Evolutionary conservation across 1,140 invertebrate genomes (phyloP), one percentile per base, ranked within the genome.

Genomic region (Drosophila kohkoa): DNA sequence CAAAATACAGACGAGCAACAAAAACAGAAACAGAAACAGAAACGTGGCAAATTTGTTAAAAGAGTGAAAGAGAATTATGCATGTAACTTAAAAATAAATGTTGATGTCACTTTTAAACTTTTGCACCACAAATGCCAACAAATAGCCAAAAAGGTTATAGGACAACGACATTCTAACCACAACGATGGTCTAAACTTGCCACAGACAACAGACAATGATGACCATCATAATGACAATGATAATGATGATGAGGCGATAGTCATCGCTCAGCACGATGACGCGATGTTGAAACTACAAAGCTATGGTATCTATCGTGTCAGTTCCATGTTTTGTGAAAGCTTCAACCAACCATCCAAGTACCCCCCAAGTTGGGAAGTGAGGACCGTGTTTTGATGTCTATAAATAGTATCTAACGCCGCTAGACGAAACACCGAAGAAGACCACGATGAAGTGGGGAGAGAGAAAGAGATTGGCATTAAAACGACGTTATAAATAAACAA

Each of bases 41-140:
- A 8, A 25, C 7, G 45, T 25, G 13, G 63, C 52, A 60, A 54
- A 46, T 63, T 20, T 54, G 58, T 52, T 52, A 67, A 52, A 25
- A 60, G 57, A 59, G 64, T 60, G 49, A 74, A 68, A 68, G 45
- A 68, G 51, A 32, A 68, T 74, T 55, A 25, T 49, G 76, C 66
- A 81, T 73, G 76, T 67, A 82, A 81, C 86, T 82, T 75, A 79
- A 90, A 89, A 90, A 90, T 90, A 90, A 90, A 82, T 60, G 87
- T 90, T 90, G 86, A 90, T 90, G 86, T 90, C 86, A 90, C 81
- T 76, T 72, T 59, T 32, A 67, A 51, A 77, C 63, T 43, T 58
- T 59, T 57, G 45, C 58, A 60, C 60, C 16, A 54, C 51, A 68
- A 52, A 52, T 60, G 65, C 71, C 49, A 49, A 69, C 62, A 62